Evolutionary conservation across 1,140 invertebrate species (phyloP), one percentile per base, ranked within the genome.

Genomic region (Thrips palmi): DNA sequence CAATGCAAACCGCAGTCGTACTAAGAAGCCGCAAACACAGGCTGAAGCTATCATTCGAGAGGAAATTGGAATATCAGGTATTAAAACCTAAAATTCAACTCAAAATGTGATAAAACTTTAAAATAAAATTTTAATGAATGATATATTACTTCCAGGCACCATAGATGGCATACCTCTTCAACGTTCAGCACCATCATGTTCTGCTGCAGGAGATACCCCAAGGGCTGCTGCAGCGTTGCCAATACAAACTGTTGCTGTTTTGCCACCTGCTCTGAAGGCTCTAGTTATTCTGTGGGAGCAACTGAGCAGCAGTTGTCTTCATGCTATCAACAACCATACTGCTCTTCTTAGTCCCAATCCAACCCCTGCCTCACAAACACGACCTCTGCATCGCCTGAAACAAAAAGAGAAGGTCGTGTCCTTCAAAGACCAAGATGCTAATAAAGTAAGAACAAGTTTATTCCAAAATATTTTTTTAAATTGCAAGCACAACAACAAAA

Each of bases 231-330:
- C 12, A 21, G 54, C 41, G 21, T 47, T 50, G 33, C 60, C 45
- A 33, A 61, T 63, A 46, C 62, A 73, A 19, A 73, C 75, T 0
- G 70, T 76, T 8, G 70, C 69, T 25, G 76, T 77, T 1, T 51
- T 92, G 27, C 88, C 88, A 3, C 81, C 86, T 1, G 85, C 89
- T 0, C 55, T 94, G 4, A 80, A 85, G 51, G 72, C 74, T 56
- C 55, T 85, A 4, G 77, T 84, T 2, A 71, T 77, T 41, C 59
- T 94, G 4, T 94, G 88, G 89, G 86, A 92, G 51, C 77, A 87
- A 43, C 59, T 93, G n/a, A 76, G 74, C 28, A 54, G 60, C 7
- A 73, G 67, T 47, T 74, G 70, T 46, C 57, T 80, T 0, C 70
- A 74, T 48, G 71, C 71, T n/a, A n/a, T n/a, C n/a, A n/a, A n/a